Conservation (phyloP, 2,113 vertebrate species). For the Menura novaehollandiae region DNA sequence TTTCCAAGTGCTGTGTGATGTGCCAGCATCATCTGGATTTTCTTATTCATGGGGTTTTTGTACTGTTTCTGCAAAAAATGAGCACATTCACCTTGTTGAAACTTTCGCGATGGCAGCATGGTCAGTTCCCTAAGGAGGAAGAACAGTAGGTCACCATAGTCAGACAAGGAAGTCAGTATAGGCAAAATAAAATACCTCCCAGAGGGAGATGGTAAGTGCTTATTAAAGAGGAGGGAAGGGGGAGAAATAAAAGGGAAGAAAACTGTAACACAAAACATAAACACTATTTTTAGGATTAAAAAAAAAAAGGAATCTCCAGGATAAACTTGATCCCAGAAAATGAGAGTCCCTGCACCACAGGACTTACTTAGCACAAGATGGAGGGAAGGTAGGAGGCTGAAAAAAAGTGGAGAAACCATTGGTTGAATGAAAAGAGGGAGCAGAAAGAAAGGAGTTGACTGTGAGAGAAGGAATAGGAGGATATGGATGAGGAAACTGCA, state of each 20-base stretch:
- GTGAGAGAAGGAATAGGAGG: neutral
- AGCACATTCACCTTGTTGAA: neutral
- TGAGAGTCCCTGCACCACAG: neutral
- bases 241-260: neutral
- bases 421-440: neutral
- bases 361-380: neutral
- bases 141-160: neutral
- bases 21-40: neutral
- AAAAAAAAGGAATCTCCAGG: accelerated
- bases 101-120: neutral
- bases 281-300: neutral
- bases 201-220: neutral
- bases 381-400: neutral
- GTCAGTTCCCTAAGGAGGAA: neutral
- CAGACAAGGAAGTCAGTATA: neutral
- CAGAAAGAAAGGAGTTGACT: neutral
- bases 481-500: neutral
- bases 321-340: neutral
- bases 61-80: neutral
- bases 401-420: neutral
- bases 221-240: neutral
- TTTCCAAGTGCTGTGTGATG: neutral
- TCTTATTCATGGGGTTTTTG: neutral
- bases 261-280: neutral
- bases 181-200: neutral